Conservation (phyloP, 2,797 vertebrate species). For the Lateolabrax maculatus region DNA sequence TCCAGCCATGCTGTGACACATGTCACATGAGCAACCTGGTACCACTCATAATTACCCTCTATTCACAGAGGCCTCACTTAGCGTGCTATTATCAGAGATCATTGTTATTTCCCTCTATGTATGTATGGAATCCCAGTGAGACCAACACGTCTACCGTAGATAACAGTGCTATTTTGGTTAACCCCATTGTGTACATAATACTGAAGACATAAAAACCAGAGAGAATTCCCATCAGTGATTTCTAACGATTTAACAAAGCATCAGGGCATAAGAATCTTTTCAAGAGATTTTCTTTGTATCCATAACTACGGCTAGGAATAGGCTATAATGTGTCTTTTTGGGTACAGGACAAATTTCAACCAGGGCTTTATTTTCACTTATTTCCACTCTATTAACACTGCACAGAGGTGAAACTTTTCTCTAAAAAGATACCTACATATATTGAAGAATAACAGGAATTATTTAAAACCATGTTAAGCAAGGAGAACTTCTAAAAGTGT, state of each 20-base stretch:
- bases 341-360: constrained; percentile 14
- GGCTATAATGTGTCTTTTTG: constrained; percentile 25
- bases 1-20: constrained; percentile 77
- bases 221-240: constrained; percentile 77
- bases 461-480: constrained; percentile 4
- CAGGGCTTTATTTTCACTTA: constrained; percentile 28
- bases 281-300: constrained; percentile 34
- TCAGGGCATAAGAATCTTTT: constrained; percentile 44
- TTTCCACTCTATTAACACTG: constrained; percentile 13
- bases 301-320: constrained; percentile 41
- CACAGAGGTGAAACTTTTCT: constrained; percentile 12
- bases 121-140: constrained; percentile 73
- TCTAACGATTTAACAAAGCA: constrained; percentile 69
- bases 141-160: constrained; percentile 75
- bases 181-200: constrained; percentile 80
- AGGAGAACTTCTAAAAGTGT: constrained; percentile 30
- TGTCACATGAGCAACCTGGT: constrained; percentile 74
- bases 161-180: constrained; percentile 80
- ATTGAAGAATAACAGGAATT: constrained; percentile 1
- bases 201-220: constrained; percentile 62
- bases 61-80: constrained; percentile 80
- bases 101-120: constrained; percentile 80
- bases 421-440: neutral
- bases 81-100: constrained; percentile 81
- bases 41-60: constrained; percentile 79